These are phyloP conservation scores for Aselliscus stoliczkanus DNA, from an alignment of 2,797 vertebrate species.

Conservation along the genomic window DNA sequence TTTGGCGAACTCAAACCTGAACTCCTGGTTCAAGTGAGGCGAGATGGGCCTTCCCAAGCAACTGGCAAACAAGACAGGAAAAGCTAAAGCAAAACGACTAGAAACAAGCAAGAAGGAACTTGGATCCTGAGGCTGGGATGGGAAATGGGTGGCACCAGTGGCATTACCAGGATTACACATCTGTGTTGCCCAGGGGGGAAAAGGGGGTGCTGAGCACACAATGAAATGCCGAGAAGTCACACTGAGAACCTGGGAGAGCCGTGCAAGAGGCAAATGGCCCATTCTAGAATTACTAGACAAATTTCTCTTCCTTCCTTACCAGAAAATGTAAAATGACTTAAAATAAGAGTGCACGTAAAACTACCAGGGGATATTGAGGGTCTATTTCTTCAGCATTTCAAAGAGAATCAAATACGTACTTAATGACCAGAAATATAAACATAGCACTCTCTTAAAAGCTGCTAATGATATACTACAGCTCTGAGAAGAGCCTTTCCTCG, in stretches of 20 bases:
- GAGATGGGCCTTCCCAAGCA: neutral
- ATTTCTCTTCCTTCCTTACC: conserved; percentile 53
- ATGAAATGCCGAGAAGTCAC: conserved; percentile 40
- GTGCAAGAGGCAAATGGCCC: conserved; percentile 24
- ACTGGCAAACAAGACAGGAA: neutral
- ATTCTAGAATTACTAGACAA: conserved; percentile 53
- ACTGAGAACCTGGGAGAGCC: neutral
- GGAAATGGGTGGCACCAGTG: neutral
- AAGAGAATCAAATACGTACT: conserved; percentile 60
- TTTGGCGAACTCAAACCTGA: neutral
- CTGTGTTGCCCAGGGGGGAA: neutral
- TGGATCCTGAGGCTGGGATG: neutral
- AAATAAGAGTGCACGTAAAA: conserved; percentile 49
- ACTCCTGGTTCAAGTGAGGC: neutral
- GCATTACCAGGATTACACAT: conserved; percentile 16
- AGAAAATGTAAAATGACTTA: conserved; percentile 66
- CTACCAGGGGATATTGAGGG: conserved; percentile 46
- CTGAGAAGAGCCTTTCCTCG: neutral
- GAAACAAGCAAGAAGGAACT: neutral
- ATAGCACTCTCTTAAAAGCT: conserved; percentile 12
- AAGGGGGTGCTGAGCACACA: neutral
- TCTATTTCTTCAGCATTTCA: conserved; percentile 62
- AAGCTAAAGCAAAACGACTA: neutral
- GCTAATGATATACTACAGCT: conserved; percentile 12
- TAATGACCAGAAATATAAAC: conserved; percentile 68